Base-by-base conservation (phyloP, 1,140 invertebrate genomes). In the Streblospio benedicti region DNA sequence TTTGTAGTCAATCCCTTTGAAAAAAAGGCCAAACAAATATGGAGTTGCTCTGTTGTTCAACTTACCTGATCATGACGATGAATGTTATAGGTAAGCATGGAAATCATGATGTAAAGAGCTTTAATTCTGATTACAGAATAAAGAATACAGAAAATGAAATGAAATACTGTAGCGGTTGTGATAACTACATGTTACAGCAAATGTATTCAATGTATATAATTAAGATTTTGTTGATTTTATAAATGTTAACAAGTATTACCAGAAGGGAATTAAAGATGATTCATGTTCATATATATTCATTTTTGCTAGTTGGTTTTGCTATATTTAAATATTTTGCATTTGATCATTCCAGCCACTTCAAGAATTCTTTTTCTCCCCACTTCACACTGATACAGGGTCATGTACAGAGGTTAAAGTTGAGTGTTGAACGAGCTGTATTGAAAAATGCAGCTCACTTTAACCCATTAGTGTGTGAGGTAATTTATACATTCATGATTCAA, bases 331-430 rank as follows among this genome's bases (percentile, higher is more conserved):
- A 20, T 14, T 14, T 23, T 43, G 5, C 20, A 6, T 47, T 33
- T 53, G 50, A 2, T 16, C 33, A 28, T 60, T 53, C 18, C 45
- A 67, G 65, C 30, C 41, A 58, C 35, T 76, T 79, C 63, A 70
- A 72, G 65, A 73, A 69, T 33, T 87, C 86, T 65, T 83, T 90
- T 59, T 84, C 91, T 72, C 86, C 91, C 57, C 88, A 91, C 67
- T 86, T 88, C 43, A 82, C 86, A 0, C 76, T 92, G 25, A 72
- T 93, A 16, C 89, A 92, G 75, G 82, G 85, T 2, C 83, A 90
- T 69, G 72, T 93, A 30, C 85, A 87, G 68, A 82, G 86, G 51
- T 75, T 92, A 32, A 81, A 86, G 9, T 77, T 84, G 25, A 61
- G 61, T 16, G 61, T 76, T 5, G 72, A 75, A 51, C 67, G 59